These are phyloP conservation scores for Mormoops blainvillei DNA, from an alignment of 2,113 vertebrate species.

Conservation along the genomic window DNA sequence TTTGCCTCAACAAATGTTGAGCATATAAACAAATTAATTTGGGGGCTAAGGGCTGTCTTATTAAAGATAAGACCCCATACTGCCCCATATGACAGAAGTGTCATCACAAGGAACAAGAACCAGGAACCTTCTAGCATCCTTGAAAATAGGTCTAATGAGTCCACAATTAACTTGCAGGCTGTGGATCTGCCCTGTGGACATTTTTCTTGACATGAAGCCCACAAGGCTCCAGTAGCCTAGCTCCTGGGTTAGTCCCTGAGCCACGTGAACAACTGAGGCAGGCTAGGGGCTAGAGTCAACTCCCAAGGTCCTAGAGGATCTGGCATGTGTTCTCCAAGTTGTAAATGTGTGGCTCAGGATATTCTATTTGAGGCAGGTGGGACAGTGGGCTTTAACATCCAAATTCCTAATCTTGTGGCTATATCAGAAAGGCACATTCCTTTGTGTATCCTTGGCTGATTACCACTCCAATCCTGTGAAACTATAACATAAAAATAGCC, in stretches of 20 bases:
- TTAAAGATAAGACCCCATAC: not conserved
- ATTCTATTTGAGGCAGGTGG: not conserved
- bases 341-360: no score
- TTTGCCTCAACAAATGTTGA: not conserved
- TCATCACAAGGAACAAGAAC: not conserved
- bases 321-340: rapidly evolving
- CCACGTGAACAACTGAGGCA: not conserved
- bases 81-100: not conserved
- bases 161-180: rapidly evolving
- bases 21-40: not conserved
- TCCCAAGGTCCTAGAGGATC: not conserved
- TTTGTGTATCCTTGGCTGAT: not conserved
- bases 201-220: not conserved
- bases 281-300: rapidly evolving
- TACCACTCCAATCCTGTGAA: not conserved
- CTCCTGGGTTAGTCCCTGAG: not conserved
- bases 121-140: not conserved
- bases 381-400: not conserved
- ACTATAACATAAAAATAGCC: not conserved
- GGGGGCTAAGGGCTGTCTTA: not conserved
- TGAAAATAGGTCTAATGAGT: not conserved
- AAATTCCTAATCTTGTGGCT: not conserved
- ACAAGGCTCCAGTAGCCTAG: rapidly evolving
- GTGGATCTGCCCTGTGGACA: not conserved
- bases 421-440: not conserved